phyloP scores from a whole-genome alignment of 2,797 vertebrate species.

The Lophura swinhoii region DNA sequence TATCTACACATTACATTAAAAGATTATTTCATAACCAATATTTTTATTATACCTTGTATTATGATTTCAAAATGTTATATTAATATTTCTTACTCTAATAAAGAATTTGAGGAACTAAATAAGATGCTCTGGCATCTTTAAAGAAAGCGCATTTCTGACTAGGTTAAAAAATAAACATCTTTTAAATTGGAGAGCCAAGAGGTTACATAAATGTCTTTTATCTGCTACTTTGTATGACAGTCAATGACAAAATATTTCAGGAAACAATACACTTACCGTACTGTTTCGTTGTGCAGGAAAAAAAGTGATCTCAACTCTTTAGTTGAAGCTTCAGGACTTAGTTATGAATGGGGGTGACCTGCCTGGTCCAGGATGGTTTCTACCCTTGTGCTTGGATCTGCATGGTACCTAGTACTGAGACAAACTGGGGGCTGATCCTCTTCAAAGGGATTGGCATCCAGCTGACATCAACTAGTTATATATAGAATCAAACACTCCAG shows the following conservation, averaged over 20 bases:
- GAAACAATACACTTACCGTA: constrained; percentile 79
- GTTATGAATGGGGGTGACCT: constrained; percentile 72
- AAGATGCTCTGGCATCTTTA: constrained; percentile 20
- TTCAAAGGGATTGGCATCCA: constrained; percentile 88
- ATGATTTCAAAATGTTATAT: not conserved
- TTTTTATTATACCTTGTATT: not conserved
- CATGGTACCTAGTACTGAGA: constrained; percentile 80
- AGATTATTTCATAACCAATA: not conserved
- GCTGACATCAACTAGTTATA: constrained; percentile 94
- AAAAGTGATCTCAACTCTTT: constrained; percentile 57
- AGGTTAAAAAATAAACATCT: constrained; percentile 36
- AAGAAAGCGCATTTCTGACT: constrained; percentile 18
- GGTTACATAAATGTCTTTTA: constrained; percentile 29
- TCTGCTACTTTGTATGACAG: constrained; percentile 53
- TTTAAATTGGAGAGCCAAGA: constrained; percentile 47
- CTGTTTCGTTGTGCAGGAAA: constrained; percentile 57
- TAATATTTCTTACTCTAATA: constrained; percentile 9
- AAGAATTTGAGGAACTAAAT: constrained; percentile 18
- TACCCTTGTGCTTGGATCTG: constrained; percentile 79
- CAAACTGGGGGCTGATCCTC: constrained; percentile 81
- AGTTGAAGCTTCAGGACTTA: constrained; percentile 70
- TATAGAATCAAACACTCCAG: constrained; percentile 93
- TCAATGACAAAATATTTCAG: constrained; percentile 72
- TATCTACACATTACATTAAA: not conserved
- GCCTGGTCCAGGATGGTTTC: constrained; percentile 75